Evolutionary conservation across 2,888 invertebrate genomes (phyloP).

Genomic region (Sinelater perroti): DNA sequence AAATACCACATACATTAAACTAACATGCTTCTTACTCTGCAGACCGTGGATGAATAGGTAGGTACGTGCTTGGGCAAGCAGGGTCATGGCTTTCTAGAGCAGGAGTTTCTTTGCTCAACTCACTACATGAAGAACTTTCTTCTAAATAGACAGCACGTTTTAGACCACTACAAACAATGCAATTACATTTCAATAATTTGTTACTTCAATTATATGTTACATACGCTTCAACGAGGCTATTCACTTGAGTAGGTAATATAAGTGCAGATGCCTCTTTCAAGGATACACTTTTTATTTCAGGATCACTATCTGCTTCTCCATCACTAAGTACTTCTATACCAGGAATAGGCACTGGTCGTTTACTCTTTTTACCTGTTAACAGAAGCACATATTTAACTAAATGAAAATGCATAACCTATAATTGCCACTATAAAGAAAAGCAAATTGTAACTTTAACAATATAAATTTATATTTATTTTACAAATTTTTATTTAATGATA

Average conservation of each 20-base stretch:
- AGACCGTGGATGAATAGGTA: constrained; percentile 54
- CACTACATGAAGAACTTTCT: constrained; percentile 60
- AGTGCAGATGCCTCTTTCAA: constrained; percentile 53
- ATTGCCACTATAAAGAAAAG: too few relatives aligned
- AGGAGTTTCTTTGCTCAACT: constrained; percentile 59
- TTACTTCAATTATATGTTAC: constrained; percentile 15
- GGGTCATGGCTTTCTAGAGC: constrained; percentile 51
- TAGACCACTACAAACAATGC: constrained; percentile 43
- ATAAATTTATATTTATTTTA: too few relatives aligned
- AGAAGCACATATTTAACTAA: too few relatives aligned
- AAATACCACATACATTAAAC: neutral
- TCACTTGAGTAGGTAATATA: constrained; percentile 55
- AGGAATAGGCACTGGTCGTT: constrained; percentile 49
- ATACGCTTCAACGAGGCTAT: constrained; percentile 53
- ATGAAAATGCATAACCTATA: too few relatives aligned
- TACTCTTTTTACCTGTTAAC: constrained; percentile 44
- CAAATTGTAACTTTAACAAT: too few relatives aligned
- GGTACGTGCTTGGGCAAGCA: constrained; percentile 53
- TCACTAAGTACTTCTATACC: constrained; percentile 56
- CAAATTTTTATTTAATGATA: too few relatives aligned
- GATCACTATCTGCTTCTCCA: constrained; percentile 58
- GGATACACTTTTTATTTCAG: constrained; percentile 51
- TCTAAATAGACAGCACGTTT: constrained; percentile 57
- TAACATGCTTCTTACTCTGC: constrained; percentile 50
- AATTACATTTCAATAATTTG: constrained; percentile 11